These are phyloP conservation scores for Melanerpes aurifrons DNA, from an alignment of 2,113 vertebrate genomes.

Conservation along the genomic window DNA sequence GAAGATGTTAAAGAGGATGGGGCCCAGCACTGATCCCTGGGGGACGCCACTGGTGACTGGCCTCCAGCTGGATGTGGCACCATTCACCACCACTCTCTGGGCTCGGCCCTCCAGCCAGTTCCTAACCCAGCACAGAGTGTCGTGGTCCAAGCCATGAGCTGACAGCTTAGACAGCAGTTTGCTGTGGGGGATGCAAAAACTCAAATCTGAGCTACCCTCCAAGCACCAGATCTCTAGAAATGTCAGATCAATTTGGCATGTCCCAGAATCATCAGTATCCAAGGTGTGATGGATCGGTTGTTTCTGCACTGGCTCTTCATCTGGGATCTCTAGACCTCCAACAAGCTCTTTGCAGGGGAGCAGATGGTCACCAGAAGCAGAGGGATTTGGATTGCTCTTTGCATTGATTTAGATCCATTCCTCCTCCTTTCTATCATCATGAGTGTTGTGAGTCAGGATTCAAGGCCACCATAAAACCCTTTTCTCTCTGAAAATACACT, in stretches of 20 bases:
- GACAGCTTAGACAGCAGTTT: too few species aligned
- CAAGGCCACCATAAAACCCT: not conserved
- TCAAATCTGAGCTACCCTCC: not conserved
- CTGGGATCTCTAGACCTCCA: not conserved
- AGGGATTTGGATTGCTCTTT: rapidly evolving
- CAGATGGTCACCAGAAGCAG: not conserved
- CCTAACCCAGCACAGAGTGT: too few species aligned
- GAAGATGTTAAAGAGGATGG: too few species aligned
- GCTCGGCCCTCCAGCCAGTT: too few species aligned
- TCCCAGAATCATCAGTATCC: not conserved
- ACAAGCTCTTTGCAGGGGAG: not conserved
- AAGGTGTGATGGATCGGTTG: not conserved
- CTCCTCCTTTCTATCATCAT: not conserved
- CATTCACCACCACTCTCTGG: too few species aligned
- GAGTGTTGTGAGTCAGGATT: not conserved
- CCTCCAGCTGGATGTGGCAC: too few species aligned
- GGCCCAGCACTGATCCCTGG: too few species aligned
- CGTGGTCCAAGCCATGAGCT: too few species aligned
- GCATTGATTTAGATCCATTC: not conserved
- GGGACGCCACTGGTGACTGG: too few species aligned
- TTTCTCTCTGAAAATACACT: not conserved
- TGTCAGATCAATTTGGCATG: rapidly evolving
- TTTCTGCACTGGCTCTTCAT: not conserved
- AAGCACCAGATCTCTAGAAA: rapidly evolving
- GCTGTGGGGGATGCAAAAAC: too few species aligned